These are phyloP conservation scores for Drosophila limbata DNA, from an alignment of 2,888 invertebrate genomes.

Conservation along the genomic window DNA sequence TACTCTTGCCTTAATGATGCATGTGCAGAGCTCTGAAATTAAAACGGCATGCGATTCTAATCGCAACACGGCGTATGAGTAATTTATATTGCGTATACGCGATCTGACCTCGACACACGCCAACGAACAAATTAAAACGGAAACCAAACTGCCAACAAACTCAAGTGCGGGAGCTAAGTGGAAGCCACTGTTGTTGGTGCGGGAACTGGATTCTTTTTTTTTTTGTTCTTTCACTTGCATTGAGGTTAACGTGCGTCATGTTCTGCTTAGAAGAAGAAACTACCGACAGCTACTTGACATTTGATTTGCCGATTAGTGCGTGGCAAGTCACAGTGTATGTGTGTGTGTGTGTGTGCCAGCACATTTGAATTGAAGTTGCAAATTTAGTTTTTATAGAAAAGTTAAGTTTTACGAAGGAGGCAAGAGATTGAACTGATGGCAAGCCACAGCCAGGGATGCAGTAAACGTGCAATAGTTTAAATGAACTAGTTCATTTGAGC, in stretches of 20 bases:
- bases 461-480: neutral
- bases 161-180: conserved; percentile 3
- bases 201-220: neutral
- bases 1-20: conserved; percentile 53
- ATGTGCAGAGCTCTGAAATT: conserved; percentile 28
- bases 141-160: conserved; percentile 48
- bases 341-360: conserved; percentile 19
- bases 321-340: conserved; percentile 23
- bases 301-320: conserved; percentile 77
- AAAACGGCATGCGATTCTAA: conserved; percentile 47
- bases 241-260: conserved; percentile 68
- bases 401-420: conserved; percentile 26
- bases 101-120: conserved; percentile 50
- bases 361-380: conserved; percentile 45
- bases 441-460: conserved; percentile 44
- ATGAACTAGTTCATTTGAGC: conserved; percentile 10
- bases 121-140: conserved; percentile 55
- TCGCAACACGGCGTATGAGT: conserved; percentile 60
- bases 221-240: conserved; percentile 31
- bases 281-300: conserved; percentile 63
- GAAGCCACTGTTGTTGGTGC: conserved; percentile 3
- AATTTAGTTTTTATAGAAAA: conserved; percentile 41
- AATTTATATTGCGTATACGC: conserved; percentile 45
- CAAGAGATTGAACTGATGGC: conserved; percentile 19
- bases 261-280: conserved; percentile 54